Evolutionary conservation across 37 sponge, comb jelly and placozoan species (phyloP), one percentile per base, ranked within the genome.

Genomic region (Agelas oroides): DNA sequence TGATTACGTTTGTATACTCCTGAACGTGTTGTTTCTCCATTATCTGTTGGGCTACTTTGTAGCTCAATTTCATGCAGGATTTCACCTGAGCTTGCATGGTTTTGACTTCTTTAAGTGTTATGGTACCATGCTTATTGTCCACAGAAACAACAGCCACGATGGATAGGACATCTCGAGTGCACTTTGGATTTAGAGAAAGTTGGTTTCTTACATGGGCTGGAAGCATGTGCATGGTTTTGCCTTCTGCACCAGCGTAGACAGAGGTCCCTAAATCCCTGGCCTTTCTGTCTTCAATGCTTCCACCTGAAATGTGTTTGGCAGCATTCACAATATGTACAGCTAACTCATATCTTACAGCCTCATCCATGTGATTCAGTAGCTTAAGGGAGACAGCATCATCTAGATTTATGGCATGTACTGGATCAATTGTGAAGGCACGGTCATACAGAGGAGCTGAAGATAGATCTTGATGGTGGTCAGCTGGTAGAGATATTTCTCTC

Each of bases 371-470:
- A 13, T 32, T 30, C 24, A 84, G 0, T 24, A 21, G 66, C 6
- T 24, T 41, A n/a, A 89, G 33, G 25, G 90, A 80, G 18, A 93
- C 24, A 20, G 94, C 94, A 93, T 93, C 90, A 73, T 93, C 94
- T 27, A 89, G 79, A 20, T 79, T 77, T 5, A 25, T 32, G 17
- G 94, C 86, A 56, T 59, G 79, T 54, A 71, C 60, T 36, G 94
- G 94, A 60, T 93, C 94, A 78, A 93, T 93, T 39, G 90, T 93
- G 55, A 93, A 86, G 14, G 83, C 89, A 25, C 63, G 84, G 62
- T 75, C 53, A 24, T 83, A 59, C 5, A 80, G 30, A 1, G 24
- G 23, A 11, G 31, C 23, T n/a, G n/a, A n/a, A n/a, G 39, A 40
- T 11, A 33, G 65, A 11, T 38, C 76, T 36, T 31, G 21, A 25